phyloP scores from a whole-genome alignment of 2,888 invertebrate species.

The Caenorhabditis doughertyi region DNA sequence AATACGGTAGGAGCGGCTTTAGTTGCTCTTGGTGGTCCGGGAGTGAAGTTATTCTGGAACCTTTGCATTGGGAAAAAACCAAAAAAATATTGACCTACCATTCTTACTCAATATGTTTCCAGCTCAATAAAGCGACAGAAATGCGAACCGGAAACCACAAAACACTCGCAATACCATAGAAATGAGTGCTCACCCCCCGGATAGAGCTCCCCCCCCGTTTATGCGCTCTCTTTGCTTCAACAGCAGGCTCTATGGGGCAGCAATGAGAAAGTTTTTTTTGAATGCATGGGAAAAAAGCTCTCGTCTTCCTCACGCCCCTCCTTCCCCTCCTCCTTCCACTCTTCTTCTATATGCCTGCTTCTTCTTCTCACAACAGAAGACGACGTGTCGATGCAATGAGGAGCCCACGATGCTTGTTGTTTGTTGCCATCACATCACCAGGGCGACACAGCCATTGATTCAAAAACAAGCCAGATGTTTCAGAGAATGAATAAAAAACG shows the following conservation, averaged over 20 bases:
- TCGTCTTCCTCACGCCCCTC: slow-evolving; percentile 38
- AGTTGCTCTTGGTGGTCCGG: slow-evolving; percentile 76
- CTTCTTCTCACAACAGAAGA: slow-evolving; percentile 13
- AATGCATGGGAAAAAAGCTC: slow-evolving; percentile 60
- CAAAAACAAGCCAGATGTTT: background rate
- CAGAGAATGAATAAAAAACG: background rate
- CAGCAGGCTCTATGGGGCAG: slow-evolving; percentile 1
- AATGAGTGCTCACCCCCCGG: slow-evolving; percentile 7
- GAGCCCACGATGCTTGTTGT: slow-evolving; percentile 33
- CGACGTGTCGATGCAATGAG: slow-evolving; percentile 27
- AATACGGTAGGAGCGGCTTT: slow-evolving; percentile 83
- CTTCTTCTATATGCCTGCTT: slow-evolving; percentile 10
- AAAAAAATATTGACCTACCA: slow-evolving; percentile 29
- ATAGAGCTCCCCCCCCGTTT: slow-evolving; percentile 27
- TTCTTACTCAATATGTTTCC: slow-evolving; percentile 40
- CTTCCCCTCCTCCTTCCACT: background rate
- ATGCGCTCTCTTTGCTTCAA: slow-evolving; percentile 15
- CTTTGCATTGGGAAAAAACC: slow-evolving; percentile 18
- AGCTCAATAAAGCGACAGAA: slow-evolving; percentile 60
- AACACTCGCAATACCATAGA: slow-evolving; percentile 37
- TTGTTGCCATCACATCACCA: slow-evolving; percentile 53
- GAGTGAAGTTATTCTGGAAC: slow-evolving; percentile 76
- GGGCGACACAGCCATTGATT: slow-evolving; percentile 42
- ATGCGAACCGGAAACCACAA: slow-evolving; percentile 47
- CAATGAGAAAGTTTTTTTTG: slow-evolving; percentile 61